Evolutionary conservation across 2,888 invertebrate species (phyloP).

Genomic region (Leucozona laternaria): DNA sequence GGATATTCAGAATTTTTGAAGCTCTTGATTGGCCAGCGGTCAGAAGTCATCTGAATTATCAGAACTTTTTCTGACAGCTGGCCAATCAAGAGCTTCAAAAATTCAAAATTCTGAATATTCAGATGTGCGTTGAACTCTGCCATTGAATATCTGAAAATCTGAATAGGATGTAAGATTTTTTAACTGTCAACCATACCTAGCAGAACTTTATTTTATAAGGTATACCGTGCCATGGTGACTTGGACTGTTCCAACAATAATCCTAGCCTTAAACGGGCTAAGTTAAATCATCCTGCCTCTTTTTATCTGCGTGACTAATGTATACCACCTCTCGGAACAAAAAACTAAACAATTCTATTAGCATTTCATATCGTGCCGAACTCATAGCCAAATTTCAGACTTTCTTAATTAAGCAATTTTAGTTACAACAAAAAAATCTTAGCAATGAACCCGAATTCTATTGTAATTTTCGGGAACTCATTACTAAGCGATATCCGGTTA

Average conservation of each 20-base stretch:
- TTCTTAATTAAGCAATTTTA: slow-evolving; percentile 41
- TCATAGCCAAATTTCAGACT: slow-evolving; percentile 1
- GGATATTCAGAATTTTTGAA: no score
- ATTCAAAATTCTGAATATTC: no score
- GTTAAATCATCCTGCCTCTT: neutral
- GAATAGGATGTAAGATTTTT: no score
- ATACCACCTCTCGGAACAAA: neutral
- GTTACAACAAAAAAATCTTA: slow-evolving; percentile 2
- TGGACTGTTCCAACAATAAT: neutral
- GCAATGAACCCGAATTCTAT: neutral
- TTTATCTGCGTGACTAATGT: slow-evolving; percentile 29
- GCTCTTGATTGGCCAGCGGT: no score
- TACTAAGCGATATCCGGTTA: slow-evolving; percentile 16
- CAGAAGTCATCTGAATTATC: no score
- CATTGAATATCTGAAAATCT: no score
- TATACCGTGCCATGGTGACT: neutral
- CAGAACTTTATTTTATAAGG: no score
- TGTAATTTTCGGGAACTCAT: slow-evolving; percentile 28
- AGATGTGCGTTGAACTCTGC: no score
- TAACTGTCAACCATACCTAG: no score
- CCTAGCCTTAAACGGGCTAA: neutral
- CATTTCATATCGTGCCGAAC: slow-evolving; percentile 45
- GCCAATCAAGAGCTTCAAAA: no score
- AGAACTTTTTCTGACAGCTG: no score
- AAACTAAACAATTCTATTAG: slow-evolving; percentile 48